Percentiles rank a stretch among this genome's conserved stretches.
phyloP scores from a whole-genome alignment of 2,888 invertebrate genomes.

The Brassicogethes aeneus region DNA sequence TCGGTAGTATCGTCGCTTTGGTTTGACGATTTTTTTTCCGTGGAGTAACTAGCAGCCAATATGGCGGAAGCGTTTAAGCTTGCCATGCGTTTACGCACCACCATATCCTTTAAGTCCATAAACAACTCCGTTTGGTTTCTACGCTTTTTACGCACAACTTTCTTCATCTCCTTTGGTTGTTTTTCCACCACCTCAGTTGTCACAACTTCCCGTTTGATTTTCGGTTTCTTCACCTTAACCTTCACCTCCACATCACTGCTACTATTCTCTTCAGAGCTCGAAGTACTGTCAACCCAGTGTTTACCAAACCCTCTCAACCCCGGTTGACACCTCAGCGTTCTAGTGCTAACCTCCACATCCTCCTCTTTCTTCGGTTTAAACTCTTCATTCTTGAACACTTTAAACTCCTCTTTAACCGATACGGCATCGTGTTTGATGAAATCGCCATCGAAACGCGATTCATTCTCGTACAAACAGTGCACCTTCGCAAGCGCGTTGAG shows the following conservation, averaged over 20 bases:
- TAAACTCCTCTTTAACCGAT: constrained; percentile 16
- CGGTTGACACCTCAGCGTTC: constrained; percentile 61
- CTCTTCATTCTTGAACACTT: constrained; percentile 12
- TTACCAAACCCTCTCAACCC: constrained; percentile 70
- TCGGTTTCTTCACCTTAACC: constrained; percentile 30
- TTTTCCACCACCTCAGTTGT: constrained; percentile 36
- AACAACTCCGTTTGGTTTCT: constrained; percentile 54
- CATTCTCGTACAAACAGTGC: constrained; percentile 85
- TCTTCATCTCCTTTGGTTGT: constrained; percentile 39
- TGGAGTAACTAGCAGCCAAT: constrained; percentile 74
- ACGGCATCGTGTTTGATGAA: constrained; percentile 5
- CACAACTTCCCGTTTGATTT: constrained; percentile 32
- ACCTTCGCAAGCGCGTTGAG: constrained; percentile 84
- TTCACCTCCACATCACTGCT: constrained; percentile 24
- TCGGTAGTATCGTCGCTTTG: constrained; percentile 45
- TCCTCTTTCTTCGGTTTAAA: constrained; percentile 19
- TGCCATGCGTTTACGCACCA: constrained; percentile 85
- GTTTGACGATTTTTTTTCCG: constrained; percentile 54
- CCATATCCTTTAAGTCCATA: constrained; percentile 80
- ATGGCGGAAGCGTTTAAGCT: constrained; percentile 86
- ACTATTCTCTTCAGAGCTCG: constrained; percentile 49
- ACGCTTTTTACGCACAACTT: constrained; percentile 45
- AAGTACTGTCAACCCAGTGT: constrained; percentile 75
- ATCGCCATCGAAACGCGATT: constrained; percentile 46
- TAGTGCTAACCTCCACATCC: constrained; percentile 28